Evolutionary conservation across 2,888 invertebrate genomes (phyloP).

Genomic region (Mesoligia furuncula): DNA sequence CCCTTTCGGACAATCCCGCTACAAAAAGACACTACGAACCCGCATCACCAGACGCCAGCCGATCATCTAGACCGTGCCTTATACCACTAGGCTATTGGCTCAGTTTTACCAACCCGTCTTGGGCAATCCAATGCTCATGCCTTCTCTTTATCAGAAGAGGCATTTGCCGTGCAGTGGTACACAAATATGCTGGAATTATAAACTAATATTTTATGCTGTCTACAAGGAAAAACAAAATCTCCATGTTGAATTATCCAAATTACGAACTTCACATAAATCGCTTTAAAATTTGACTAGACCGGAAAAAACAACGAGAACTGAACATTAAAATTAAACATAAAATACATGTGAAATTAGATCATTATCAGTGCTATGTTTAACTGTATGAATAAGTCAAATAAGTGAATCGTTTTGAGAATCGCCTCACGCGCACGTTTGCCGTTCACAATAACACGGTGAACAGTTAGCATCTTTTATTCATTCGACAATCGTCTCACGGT

Average conservation of each 20-base stretch:
- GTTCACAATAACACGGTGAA: constrained; percentile 30
- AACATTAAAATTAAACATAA: constrained; percentile 10
- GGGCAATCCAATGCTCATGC: no score
- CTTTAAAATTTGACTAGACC: constrained; percentile 26
- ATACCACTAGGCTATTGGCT: no score
- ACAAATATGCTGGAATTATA: no score
- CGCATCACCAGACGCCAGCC: no score
- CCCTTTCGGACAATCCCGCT: no score
- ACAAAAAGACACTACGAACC: no score
- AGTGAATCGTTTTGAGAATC: constrained; percentile 28
- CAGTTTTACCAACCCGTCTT: no score
- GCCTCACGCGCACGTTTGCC: constrained; percentile 31
- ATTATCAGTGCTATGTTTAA: constrained; percentile 20
- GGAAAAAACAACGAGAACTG: constrained; percentile 42
- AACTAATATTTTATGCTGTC: neutral
- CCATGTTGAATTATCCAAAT: constrained; percentile 16
- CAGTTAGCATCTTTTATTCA: constrained; percentile 63
- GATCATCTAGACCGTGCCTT: no score
- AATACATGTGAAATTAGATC: constrained; percentile 27
- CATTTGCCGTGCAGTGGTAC: no score
- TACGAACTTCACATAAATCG: constrained; percentile 9
- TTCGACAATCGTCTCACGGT: constrained; percentile 55
- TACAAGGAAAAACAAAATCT: constrained; percentile 16
- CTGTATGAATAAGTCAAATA: constrained; percentile 27
- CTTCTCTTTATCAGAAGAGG: no score